These are phyloP conservation scores for Drosophila burlai DNA, from an alignment of 1,140 invertebrate genomes.

Conservation along the genomic window DNA sequence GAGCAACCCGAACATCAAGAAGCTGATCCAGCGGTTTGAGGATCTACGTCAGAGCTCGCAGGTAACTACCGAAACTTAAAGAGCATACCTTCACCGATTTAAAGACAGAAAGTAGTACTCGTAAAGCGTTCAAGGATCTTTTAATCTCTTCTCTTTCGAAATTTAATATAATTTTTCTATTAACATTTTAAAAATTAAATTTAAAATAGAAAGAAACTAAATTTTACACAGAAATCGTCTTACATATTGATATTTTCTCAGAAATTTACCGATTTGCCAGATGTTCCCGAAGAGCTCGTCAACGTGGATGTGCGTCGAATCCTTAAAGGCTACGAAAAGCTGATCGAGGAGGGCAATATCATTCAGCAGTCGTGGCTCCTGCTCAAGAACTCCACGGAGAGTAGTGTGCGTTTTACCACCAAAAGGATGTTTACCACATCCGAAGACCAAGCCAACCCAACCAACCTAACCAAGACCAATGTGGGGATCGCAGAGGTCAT, in stretches of 20 bases:
- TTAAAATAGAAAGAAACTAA: background rate
- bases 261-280: conserved; percentile 49
- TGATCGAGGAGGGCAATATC: conserved; percentile 56
- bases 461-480: background rate
- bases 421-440: conserved; percentile 5
- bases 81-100: background rate
- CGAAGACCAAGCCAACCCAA: background rate
- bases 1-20: conserved; percentile 45
- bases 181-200: background rate
- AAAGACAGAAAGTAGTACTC: background rate
- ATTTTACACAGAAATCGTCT: background rate
- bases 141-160: rapidly evolving
- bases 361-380: conserved; percentile 62
- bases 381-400: conserved; percentile 58
- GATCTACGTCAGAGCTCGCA: conserved; percentile 59
- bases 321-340: conserved; percentile 57
- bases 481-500: background rate
- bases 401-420: conserved; percentile 38
- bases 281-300: conserved; percentile 57
- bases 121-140: background rate
- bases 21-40: conserved; percentile 62
- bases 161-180: background rate
- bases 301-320: conserved; percentile 64
- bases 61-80: background rate
- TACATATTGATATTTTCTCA: conserved; percentile 1